Base-by-base conservation (phyloP, 1,140 invertebrate genomes). In the Thaumatotibia leucotreta region DNA sequence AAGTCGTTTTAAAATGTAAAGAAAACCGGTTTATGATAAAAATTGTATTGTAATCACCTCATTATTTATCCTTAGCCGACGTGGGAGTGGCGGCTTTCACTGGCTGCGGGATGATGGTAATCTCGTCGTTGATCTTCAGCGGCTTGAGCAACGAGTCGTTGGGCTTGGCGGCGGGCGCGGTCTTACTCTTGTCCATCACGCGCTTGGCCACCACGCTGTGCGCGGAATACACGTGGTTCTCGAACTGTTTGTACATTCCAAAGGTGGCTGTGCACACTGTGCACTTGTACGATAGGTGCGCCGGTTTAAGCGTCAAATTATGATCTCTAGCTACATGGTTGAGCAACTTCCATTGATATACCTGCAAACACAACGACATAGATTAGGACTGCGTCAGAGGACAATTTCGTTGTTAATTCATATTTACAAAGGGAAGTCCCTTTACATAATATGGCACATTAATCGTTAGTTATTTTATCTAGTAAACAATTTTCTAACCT, bases 191-290 rank as follows among this genome's bases (percentile, higher is more conserved):
- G 76, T 96, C 96, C 92, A 95, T 95, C 6, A 94, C 95, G 62
- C 95, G 93, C 77, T 96, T 96, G 11, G 95, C 95, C 4, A 96
- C 96, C 4, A 96, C 95, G 84, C 96, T 97, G 77, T 98, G 97
- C 3, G 97, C 97, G 3, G 96, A 97, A 78, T 98, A 98, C 1
- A 98, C 97, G 84, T 98, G 97, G 86, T 96, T 98, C 82, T 98
- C 97, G 79, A 98, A 98, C 76, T 97, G 95, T 90, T 97, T 97
- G 92, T 98, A 98, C 95, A 98, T 97, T 67, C 96, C 96, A 80
- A 98, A 98, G 8, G 97, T 98, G 50, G 97, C 97, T 61, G 97
- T 97, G 86, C 97, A 98, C 4, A 98, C 97, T 24, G 97, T 98
- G 89, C 97, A 98, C 86, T 98, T 98, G 92, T 98, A 98, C 6